Evolutionary conservation across 2,797 vertebrate species (phyloP).

Genomic region (Chiloscyllium punctatum): DNA sequence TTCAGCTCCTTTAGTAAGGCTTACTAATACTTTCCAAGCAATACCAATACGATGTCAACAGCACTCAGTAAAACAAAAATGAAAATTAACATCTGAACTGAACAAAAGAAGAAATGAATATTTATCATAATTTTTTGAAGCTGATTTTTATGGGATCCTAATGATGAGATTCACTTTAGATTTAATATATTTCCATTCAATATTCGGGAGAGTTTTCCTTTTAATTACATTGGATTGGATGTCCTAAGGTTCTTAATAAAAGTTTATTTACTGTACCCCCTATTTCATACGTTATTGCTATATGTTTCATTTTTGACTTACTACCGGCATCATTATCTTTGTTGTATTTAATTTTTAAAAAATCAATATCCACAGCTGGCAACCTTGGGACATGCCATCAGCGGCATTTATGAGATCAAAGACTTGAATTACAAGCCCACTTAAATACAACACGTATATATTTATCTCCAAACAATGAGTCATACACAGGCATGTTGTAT

Average conservation of each 20-base stretch:
- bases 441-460: slow-evolving; percentile 25
- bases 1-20: not conserved
- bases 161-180: not conserved
- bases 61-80: not conserved
- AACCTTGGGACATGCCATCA: not conserved
- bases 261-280: not conserved
- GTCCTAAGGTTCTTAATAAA: not conserved
- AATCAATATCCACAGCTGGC: slow-evolving; percentile 22
- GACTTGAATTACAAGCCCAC: slow-evolving; percentile 9
- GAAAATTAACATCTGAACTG: not conserved
- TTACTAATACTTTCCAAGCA: not conserved
- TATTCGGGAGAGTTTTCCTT: not conserved
- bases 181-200: not conserved
- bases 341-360: not conserved
- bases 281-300: not conserved
- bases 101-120: not conserved
- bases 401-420: slow-evolving; percentile 23
- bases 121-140: not conserved
- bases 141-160: not conserved
- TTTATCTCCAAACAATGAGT: slow-evolving; percentile 18
- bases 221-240: not conserved
- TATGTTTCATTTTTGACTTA: slow-evolving; percentile 6
- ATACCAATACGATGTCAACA: not conserved
- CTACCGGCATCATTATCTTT: not conserved
- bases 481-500: slow-evolving; percentile 8